phyloP scores from a whole-genome alignment of 2,888 invertebrate genomes.

The Anoncus sp. region DNA sequence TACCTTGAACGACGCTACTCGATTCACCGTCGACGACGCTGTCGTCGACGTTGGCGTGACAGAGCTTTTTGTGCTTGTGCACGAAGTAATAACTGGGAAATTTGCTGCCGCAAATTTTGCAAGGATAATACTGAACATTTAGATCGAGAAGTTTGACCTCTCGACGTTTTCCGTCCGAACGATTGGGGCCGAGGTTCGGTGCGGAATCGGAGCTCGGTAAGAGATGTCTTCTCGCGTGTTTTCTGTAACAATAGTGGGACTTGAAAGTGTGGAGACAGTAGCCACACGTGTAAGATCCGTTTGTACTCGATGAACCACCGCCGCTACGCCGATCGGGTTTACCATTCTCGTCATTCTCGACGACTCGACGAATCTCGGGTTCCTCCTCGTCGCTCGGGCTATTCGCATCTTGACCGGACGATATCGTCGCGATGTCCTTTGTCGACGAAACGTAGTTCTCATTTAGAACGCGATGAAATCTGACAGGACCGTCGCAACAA shows the following conservation, averaged over 20 bases:
- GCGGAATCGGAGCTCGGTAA: conserved; percentile 70
- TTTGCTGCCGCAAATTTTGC: conserved; percentile 96
- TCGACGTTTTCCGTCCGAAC: conserved; percentile 80
- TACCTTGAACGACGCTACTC: conserved; percentile 30
- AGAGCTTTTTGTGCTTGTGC: conserved; percentile 94
- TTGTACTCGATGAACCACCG: conserved; percentile 63
- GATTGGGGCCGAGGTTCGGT: conserved; percentile 35
- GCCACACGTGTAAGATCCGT: conserved; percentile 86
- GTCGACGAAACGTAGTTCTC: conserved; percentile 86
- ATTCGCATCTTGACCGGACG: not conserved
- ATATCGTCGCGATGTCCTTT: conserved; percentile 61
- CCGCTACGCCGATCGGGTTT: conserved; percentile 70
- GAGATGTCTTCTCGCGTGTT: conserved; percentile 86
- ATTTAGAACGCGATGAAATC: conserved; percentile 93
- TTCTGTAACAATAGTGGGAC: conserved; percentile 94
- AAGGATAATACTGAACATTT: conserved; percentile 96
- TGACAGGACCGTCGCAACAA: conserved; percentile 95
- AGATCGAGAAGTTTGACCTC: conserved; percentile 89
- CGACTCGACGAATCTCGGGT: conserved; percentile 58
- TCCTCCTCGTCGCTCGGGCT: not conserved
- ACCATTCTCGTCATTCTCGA: conserved; percentile 77
- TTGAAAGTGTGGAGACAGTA: conserved; percentile 93
- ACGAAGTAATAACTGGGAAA: conserved; percentile 98
- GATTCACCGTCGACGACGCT: conserved; percentile 49
- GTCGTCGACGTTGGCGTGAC: conserved; percentile 87